Base-by-base conservation (phyloP, 1,140 invertebrate species). In the Scaptomyza hsui region DNA sequence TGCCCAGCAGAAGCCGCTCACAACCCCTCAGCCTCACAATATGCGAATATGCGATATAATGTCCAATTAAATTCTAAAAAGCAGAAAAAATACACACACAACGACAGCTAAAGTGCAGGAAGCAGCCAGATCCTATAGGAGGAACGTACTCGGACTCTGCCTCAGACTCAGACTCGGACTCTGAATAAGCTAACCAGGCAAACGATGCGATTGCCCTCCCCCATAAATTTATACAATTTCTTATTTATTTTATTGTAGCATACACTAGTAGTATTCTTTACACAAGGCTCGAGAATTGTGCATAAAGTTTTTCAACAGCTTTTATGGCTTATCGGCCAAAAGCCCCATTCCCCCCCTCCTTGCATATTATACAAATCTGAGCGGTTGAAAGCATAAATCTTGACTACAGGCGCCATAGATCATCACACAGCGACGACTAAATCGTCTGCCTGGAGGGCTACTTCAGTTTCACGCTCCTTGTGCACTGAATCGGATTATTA, bases 141-240 rank as follows among this genome's bases (percentile, higher is more conserved):
- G 45, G 18, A 15, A 9, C 13, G 13, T 2, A 16, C 15, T 42
- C 42, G 5, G 42, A 45, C 44, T 9, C 42, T 13, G 37, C 9
- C 19, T 26, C 9, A 29, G 2, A 37, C 35, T 37, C 39, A 7
- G 44, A 45, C 42, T 15, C 42, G 13, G 41, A 12, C 24, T 32
- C 10, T 13, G 26, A 16, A 42, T 26, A 47, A 55, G 37, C 35
- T 37, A 37, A 37, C 32, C 32, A 1, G 32, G 32, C 32, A 37
- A 37, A 9, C 10, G 32, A 9, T 29, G 26, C 51, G 39, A 63
- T 13, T 70, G 67, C 67, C 63, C 65, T 16, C 61, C 68, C 57
- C 69, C 71, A 83, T 83, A 83, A 83, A 83, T 83, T 83, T 83
- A 83, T 83, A 83, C 79, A 75, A 78, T 75, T 85, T 82, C 64